phyloP scores from a whole-genome alignment of 2,888 invertebrate genomes.

The Gasteruption jaculator region DNA sequence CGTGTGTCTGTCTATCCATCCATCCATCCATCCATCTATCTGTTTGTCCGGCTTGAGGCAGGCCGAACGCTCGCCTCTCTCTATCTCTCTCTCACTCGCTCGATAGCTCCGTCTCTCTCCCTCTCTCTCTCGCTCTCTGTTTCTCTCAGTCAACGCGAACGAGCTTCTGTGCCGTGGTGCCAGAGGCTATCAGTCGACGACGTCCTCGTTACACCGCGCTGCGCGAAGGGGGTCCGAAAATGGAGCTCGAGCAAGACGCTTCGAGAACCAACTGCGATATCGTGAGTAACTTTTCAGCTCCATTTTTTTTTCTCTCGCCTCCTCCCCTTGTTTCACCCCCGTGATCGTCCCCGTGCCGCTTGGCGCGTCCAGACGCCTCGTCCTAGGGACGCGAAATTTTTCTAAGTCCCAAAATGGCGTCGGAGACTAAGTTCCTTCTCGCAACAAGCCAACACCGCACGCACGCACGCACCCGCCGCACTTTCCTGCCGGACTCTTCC shows the following conservation, averaged over 20 bases:
- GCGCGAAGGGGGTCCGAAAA: constrained; percentile 36
- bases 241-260: constrained; percentile 43
- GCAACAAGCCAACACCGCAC: too few species aligned
- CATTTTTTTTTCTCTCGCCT: too few species aligned
- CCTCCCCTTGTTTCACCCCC: constrained; percentile 19
- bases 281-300: constrained; percentile 36
- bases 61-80: constrained; percentile 23
- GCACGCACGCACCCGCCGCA: too few species aligned
- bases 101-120: not conserved
- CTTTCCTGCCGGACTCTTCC: too few species aligned
- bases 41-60: too few species aligned
- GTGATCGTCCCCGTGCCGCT: constrained; percentile 51
- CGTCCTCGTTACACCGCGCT: too few species aligned
- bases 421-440: constrained; percentile 72
- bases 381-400: constrained; percentile 58
- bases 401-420: constrained; percentile 88
- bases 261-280: constrained; percentile 35
- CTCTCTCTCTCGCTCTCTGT: constrained; percentile 23
- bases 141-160: constrained; percentile 20
- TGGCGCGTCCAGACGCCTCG: constrained; percentile 50
- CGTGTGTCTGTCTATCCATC: too few species aligned
- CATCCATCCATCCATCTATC: too few species aligned
- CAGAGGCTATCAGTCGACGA: constrained; percentile 38
- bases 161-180: constrained; percentile 25
- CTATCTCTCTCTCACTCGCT: constrained; percentile 15